A percentile compares a stretch with the other conserved stretches of the same genome.
Evolutionary conservation across 2,888 invertebrate genomes (phyloP).

Genomic region (Clitarchus hookeri): DNA sequence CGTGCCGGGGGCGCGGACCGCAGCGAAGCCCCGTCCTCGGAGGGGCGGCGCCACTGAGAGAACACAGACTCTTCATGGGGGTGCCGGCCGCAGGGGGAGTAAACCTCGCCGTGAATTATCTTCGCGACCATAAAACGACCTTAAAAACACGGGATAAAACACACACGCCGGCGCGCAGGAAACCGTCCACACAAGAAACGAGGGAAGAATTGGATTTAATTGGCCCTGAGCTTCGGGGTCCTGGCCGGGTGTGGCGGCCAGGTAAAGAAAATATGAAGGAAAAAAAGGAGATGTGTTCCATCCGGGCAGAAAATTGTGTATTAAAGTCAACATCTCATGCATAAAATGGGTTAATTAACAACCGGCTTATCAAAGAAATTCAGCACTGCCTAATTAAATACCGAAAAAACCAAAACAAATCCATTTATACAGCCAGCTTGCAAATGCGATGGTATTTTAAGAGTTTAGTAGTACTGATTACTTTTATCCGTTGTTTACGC

Average conservation of each 20-base stretch:
- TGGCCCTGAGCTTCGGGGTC: neutral
- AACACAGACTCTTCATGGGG: neutral
- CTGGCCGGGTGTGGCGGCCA: neutral
- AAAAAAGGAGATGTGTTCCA: neutral
- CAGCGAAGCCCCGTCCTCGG: neutral
- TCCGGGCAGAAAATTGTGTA: neutral
- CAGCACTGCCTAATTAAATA: neutral
- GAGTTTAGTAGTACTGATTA: no score
- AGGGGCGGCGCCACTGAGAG: neutral
- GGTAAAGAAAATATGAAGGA: neutral
- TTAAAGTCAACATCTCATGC: constrained; percentile 2
- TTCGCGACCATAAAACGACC: constrained; percentile 10
- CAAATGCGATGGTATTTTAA: no score
- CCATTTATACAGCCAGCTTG: no score
- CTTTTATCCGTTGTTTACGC: no score
- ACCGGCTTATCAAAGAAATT: neutral
- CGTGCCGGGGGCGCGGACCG: neutral
- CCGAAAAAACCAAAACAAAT: neutral
- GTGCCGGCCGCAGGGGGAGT: neutral
- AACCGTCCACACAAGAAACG: neutral
- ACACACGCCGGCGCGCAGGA: neutral
- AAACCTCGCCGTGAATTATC: constrained; percentile 6
- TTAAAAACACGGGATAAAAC: neutral
- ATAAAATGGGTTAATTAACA: neutral
- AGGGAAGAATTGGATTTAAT: constrained; percentile 2